These are phyloP conservation scores for Dendroctonus ponderosae DNA, from an alignment of 1,140 invertebrate genomes.

Conservation along the genomic window DNA sequence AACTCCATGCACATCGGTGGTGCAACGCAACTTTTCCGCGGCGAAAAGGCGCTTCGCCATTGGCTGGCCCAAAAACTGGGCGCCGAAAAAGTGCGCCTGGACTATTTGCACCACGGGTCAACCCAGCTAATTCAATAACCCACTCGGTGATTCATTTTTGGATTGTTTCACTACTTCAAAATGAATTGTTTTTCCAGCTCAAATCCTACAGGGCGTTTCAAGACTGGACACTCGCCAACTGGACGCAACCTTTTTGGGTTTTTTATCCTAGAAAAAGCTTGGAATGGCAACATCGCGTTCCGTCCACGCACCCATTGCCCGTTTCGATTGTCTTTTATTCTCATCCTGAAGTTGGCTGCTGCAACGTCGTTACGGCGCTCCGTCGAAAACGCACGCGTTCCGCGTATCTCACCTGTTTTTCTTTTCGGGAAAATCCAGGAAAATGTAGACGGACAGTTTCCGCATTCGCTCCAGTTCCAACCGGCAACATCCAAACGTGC, in stretches of 20 bases:
- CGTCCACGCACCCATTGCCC: slow-evolving; percentile 22
- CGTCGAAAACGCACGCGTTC: slow-evolving; percentile 17
- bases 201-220: no score
- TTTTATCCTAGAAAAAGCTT: not conserved
- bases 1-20: no score
- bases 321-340: slow-evolving; percentile 23
- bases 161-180: no score
- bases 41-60: no score
- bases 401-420: slow-evolving; percentile 26
- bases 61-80: no score
- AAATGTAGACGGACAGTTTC: slow-evolving; percentile 23
- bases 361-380: slow-evolving; percentile 14
- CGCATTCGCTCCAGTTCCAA: not conserved
- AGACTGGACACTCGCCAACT: no score
- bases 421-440: slow-evolving; percentile 23
- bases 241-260: not conserved
- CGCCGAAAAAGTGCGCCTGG: no score
- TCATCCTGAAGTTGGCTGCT: slow-evolving; percentile 11
- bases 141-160: no score
- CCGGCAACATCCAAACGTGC: slow-evolving; percentile 7
- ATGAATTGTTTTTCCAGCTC: no score
- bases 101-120: no score
- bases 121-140: no score
- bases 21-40: no score
- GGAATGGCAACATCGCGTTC: slow-evolving; percentile 15